Evolutionary conservation across 2,113 vertebrate genomes (phyloP), one percentile per base, ranked within the genome.

Genomic region (Peromyscus maniculatus): DNA sequence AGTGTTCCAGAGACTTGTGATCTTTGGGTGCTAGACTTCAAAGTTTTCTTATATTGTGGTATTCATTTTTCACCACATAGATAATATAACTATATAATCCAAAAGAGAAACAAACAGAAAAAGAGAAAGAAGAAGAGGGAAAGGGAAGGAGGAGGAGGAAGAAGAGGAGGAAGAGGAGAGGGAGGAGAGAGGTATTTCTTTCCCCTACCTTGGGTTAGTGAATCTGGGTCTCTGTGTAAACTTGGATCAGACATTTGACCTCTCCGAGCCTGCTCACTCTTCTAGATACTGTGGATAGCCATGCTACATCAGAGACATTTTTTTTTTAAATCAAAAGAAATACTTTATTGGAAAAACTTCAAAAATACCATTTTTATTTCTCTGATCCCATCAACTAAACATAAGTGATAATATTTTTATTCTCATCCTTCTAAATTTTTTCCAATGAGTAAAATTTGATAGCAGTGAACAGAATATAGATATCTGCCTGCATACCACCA

Each of bases 261-360:
- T 57, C 49, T 55, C 55, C 84, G 12, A 33, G 55, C 19, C 31
- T 75, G 26, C 57, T 55, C 91, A 72, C 9, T 52, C 33, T 31
- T 62, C 69, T 78, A 15, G 49, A 52, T 84, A 77, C 89, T 77
- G 2, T 74, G 21, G 71, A 24, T 46, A 36, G 62, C 57, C 36
- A 55, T 71, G 39, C 36, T 49, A 94, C 10, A 55, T 91, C 31
- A 86, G 43, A 95, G 57, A 31, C 75, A 52, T 43, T 52, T 52
- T 46, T 59, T 87, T 93, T 86, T 82, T 28, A 78, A 94, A 21
- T 83, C 55, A 87, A 57, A 28, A 86, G 26, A 94, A 95, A 64
- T 49, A 83, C 69, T 80, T 77, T n/a, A 93, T 62, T 88, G 24
- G 9, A 94, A 93, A 12, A 66, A 87, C 17, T 64, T 82, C 12